These are phyloP conservation scores for Hydropsyche tenuis DNA, from an alignment of 1,140 invertebrate species.

Conservation along the genomic window DNA sequence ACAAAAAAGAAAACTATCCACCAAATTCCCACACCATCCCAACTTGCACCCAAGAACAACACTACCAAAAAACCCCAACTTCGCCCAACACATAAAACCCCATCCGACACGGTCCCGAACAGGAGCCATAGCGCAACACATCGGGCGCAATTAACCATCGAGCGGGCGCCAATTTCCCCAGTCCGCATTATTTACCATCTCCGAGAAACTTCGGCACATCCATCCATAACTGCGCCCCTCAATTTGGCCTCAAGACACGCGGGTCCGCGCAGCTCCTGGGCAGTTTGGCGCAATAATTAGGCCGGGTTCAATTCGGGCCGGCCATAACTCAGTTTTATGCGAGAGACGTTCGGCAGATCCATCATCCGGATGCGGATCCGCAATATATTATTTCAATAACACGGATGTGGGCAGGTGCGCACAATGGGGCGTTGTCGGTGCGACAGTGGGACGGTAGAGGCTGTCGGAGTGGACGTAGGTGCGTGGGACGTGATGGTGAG, in stretches of 20 bases:
- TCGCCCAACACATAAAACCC: neutral
- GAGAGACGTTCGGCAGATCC: slow-evolving; percentile 25
- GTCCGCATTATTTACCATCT: slow-evolving; percentile 23
- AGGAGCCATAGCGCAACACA: neutral
- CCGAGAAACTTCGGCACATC: slow-evolving; percentile 7
- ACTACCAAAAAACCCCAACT: too few species aligned
- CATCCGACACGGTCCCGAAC: too few species aligned
- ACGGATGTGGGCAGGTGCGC: slow-evolving; percentile 23
- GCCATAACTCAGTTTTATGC: slow-evolving; percentile 38
- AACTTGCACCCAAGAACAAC: too few species aligned
- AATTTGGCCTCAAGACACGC: too few species aligned
- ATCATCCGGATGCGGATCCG: slow-evolving; percentile 14
- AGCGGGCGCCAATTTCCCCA: slow-evolving; percentile 10
- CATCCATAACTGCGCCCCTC: too few species aligned
- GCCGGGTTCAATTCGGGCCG: slow-evolving; percentile 29
- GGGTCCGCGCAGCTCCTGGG: neutral
- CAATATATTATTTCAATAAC: slow-evolving; percentile 42
- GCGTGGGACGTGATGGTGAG: too few species aligned
- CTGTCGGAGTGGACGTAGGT: too few species aligned
- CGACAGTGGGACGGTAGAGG: too few species aligned
- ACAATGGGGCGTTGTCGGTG: slow-evolving; percentile 24
- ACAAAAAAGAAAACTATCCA: too few species aligned
- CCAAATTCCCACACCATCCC: too few species aligned
- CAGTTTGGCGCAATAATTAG: neutral
- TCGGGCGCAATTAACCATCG: slow-evolving; percentile 29